Evolutionary conservation across 2,888 invertebrate species (phyloP), one percentile per base, ranked within the genome.

Genomic region (Rhamnusium bicolor): DNA sequence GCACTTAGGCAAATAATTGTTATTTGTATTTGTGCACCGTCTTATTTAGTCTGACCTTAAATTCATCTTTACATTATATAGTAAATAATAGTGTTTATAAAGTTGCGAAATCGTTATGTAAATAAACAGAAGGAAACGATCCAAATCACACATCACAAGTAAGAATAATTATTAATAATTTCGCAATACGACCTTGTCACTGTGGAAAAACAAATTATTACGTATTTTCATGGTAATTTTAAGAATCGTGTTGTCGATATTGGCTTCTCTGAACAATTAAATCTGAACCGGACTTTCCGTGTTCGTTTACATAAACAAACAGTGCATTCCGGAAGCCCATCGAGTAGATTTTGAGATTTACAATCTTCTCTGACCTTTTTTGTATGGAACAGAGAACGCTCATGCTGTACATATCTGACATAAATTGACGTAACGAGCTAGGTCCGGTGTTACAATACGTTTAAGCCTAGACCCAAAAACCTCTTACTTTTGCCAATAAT

Each of bases 131-230:
- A 71, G 71, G 71, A 71, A 71, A 61, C 66, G 60, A 66, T 71
- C 71, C 60, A 66, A 71, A 66, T 71, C 66, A 66, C 63, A 66
- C 60, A 66, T 46, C 58, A 53, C 49, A 61, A 51, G 24, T 47
- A 60, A 51, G 65, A 60, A 71, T 63, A 63, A 70, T 63, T 27
- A 46, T 58, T 69, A 29, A 56, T 46, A 27, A 69, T 72, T 72
- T 69, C 73, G 51, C 68, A 73, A 75, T 49, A 47, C 63, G 73
- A 73, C 75, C 75, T 75, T 75, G 75, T 54, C 62, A 68, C 70
- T 74, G 62, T 79, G 76, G 77, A 77, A 75, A 77, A 77, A 72
- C 72, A 75, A 76, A 77, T 75, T 79, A 73, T 68, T 70, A 72
- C 63, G 72, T 72, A 27, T 29, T n/a, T n/a, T 72, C 72, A 72